phyloP scores from a whole-genome alignment of 2,797 vertebrate genomes.

The Sciurus carolinensis region DNA sequence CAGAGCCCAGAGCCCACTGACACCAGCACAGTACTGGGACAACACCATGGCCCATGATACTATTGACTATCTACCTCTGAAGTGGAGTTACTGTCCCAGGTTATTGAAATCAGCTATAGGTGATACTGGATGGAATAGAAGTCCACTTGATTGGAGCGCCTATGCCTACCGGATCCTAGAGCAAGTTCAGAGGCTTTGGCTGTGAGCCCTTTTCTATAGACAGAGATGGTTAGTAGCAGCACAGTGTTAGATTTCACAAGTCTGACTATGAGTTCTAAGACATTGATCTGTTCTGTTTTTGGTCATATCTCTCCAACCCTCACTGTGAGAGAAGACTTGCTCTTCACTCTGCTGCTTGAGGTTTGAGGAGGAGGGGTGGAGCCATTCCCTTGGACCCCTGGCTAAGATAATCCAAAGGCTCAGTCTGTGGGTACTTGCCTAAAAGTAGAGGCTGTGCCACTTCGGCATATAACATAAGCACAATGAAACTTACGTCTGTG shows the following conservation, averaged over 20 bases:
- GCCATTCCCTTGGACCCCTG: too few relatives aligned
- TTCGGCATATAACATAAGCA: background rate
- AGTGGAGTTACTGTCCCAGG: background rate
- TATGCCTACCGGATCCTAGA: background rate
- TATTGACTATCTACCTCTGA: background rate
- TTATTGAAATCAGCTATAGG: background rate
- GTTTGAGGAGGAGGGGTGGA: background rate
- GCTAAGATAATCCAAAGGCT: background rate
- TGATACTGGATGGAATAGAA: too few relatives aligned
- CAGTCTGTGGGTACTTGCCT: background rate
- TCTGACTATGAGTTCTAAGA: background rate
- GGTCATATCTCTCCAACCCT: fast-evolving
- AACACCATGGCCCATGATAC: background rate
- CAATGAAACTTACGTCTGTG: background rate
- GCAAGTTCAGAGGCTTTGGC: too few relatives aligned
- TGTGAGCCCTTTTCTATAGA: background rate
- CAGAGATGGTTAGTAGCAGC: background rate
- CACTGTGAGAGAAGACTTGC: background rate
- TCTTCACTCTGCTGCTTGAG: background rate
- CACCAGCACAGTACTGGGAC: fast-evolving
- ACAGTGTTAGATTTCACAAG: background rate
- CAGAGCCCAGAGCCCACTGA: background rate
- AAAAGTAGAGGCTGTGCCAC: too few relatives aligned
- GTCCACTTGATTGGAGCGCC: background rate
- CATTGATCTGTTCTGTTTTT: background rate